phyloP scores from a whole-genome alignment of 2,797 vertebrate genomes.

The Thunnus albacares region DNA sequence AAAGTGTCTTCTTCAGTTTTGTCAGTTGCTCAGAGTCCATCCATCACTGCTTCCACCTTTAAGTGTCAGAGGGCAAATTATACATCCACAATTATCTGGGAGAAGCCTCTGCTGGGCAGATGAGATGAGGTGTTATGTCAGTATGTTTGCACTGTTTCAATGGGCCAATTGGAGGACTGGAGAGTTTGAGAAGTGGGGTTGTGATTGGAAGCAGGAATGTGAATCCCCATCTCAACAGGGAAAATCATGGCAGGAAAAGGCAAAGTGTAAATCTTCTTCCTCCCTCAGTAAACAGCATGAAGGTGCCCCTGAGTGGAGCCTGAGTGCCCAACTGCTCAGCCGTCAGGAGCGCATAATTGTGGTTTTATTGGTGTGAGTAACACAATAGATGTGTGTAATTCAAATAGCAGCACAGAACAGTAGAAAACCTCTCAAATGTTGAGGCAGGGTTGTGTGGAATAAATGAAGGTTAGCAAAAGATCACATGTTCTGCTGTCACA shows the following conservation, averaged over 20 bases:
- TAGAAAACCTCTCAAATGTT: constrained; percentile 26
- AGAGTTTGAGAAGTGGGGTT: constrained; percentile 7
- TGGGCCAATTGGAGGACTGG: too few species aligned
- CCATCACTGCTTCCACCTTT: constrained; percentile 40
- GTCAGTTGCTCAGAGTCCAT: constrained; percentile 37
- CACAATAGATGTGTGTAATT: constrained; percentile 4
- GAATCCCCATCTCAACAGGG: neutral
- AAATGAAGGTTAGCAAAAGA: constrained; percentile 37
- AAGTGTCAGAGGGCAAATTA: constrained; percentile 17
- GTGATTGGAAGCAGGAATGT: neutral
- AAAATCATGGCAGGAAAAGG: neutral
- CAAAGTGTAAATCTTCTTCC: constrained; percentile 37
- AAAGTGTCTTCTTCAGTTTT: constrained; percentile 26
- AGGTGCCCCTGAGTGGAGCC: constrained; percentile 30
- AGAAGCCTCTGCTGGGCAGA: constrained; percentile 15
- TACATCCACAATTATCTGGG: constrained; percentile 14
- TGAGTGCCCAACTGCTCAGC: neutral
- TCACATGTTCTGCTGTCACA: constrained; percentile 6
- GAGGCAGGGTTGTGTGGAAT: neutral
- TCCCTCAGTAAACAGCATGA: constrained; percentile 33
- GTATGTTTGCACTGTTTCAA: neutral
- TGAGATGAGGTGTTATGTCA: constrained; percentile 1
- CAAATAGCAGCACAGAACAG: constrained; percentile 13
- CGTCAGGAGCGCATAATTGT: constrained; percentile 9
- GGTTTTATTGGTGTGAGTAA: constrained; percentile 18